Evolutionary conservation across 1,140 invertebrate species (phyloP).

Genomic region (Whitmania pigra): DNA sequence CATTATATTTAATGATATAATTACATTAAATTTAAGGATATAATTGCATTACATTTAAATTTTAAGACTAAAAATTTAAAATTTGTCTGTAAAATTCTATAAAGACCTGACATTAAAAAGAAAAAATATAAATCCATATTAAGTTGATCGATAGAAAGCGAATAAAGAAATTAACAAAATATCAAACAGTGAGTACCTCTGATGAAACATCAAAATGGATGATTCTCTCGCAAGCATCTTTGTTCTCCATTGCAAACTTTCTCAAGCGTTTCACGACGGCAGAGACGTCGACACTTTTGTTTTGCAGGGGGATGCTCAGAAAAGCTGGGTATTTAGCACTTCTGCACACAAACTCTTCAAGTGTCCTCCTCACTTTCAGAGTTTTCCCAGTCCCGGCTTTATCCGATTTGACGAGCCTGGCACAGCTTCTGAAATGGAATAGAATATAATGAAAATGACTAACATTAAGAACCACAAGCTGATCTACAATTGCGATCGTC

Average conservation of each 20-base stretch:
- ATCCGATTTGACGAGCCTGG: slow-evolving; percentile 32
- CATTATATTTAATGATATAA: too few species aligned
- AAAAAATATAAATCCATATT: too few species aligned
- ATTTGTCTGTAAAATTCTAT: too few species aligned
- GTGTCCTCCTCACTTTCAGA: slow-evolving; percentile 29
- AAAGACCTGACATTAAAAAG: too few species aligned
- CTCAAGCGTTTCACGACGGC: slow-evolving; percentile 27
- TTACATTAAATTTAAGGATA: too few species aligned
- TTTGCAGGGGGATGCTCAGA: slow-evolving; percentile 30
- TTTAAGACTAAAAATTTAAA: too few species aligned
- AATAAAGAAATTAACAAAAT: too few species aligned
- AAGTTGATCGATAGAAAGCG: too few species aligned
- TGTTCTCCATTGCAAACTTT: slow-evolving; percentile 25
- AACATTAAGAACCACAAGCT: too few species aligned
- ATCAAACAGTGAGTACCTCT: slow-evolving; percentile 27
- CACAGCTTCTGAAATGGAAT: slow-evolving; percentile 28
- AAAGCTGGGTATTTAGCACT: neutral
- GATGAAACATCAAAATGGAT: slow-evolving; percentile 35
- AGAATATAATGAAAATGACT: neutral
- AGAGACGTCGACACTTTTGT: slow-evolving; percentile 27
- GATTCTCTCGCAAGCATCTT: slow-evolving; percentile 27
- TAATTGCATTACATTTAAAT: too few species aligned
- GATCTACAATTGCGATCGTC: neutral
- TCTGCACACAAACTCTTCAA: slow-evolving; percentile 22
- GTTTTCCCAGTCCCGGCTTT: slow-evolving; percentile 36